These are phyloP conservation scores for Coptodon rendalli DNA, from an alignment of 2,113 vertebrate species.

Conservation along the genomic window DNA sequence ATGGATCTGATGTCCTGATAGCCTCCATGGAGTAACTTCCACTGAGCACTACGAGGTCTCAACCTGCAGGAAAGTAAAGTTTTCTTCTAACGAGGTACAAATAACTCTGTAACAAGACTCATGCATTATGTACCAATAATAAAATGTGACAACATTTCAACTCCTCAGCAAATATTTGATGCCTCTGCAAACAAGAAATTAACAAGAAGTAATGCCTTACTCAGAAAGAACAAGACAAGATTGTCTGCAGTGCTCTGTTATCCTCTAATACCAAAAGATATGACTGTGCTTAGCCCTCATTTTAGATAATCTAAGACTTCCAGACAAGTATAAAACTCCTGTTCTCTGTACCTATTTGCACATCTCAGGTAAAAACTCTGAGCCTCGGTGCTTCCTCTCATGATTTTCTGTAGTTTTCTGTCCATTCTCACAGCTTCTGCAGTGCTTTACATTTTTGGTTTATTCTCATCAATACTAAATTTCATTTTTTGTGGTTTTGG, in stretches of 20 bases:
- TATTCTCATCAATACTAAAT: not conserved
- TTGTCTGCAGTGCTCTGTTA: not conserved
- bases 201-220: not conserved
- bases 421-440: not conserved
- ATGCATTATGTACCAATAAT: fast-evolving
- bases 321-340: not conserved
- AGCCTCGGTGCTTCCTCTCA: not conserved
- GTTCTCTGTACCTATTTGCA: not conserved
- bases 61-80: not conserved
- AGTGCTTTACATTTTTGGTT: not conserved
- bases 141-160: not conserved
- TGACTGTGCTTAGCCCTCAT: not conserved
- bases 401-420: not conserved
- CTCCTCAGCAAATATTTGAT: not conserved
- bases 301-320: not conserved
- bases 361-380: not conserved
- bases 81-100: not conserved
- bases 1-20: fast-evolving
- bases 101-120: not conserved
- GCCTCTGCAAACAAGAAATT: not conserved
- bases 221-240: not conserved
- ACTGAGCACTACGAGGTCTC: not conserved
- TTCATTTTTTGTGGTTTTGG: not conserved
- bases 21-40: fast-evolving
- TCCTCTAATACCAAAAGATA: not conserved